phyloP scores from a whole-genome alignment of 2,888 invertebrate species.

The Acrobasis consociella region DNA sequence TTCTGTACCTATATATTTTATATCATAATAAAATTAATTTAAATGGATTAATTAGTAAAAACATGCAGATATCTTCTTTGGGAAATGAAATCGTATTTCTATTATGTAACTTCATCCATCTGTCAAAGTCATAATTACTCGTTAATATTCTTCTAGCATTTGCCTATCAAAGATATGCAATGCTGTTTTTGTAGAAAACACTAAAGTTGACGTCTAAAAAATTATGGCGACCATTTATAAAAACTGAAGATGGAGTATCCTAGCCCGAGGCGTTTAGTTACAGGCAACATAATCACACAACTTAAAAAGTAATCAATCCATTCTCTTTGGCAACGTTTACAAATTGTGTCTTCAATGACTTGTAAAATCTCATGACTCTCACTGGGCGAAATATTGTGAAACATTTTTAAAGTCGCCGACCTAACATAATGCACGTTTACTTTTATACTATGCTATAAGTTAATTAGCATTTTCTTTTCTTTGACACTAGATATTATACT shows the following conservation, averaged over 20 bases:
- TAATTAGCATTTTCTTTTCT: constrained; percentile 31
- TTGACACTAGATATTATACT: not conserved
- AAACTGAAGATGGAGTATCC: constrained; percentile 52
- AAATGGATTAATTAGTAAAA: no score
- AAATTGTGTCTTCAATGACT: constrained; percentile 76
- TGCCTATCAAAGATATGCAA: constrained; percentile 13
- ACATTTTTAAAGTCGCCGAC: constrained; percentile 52
- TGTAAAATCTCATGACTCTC: constrained; percentile 71
- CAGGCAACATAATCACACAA: constrained; percentile 70
- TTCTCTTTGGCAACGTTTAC: constrained; percentile 75
- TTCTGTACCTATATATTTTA: no score
- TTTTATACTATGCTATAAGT: constrained; percentile 49
- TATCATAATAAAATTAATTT: no score
- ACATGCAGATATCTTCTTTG: not conserved
- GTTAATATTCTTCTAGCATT: constrained; percentile 27
- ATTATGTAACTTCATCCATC: not conserved
- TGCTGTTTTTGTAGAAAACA: constrained; percentile 40
- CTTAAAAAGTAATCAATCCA: constrained; percentile 81
- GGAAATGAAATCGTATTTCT: not conserved
- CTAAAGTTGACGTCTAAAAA: constrained; percentile 56
- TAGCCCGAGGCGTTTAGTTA: constrained; percentile 64
- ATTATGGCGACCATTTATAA: constrained; percentile 66
- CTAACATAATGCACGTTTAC: constrained; percentile 48
- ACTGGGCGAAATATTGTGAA: constrained; percentile 65
- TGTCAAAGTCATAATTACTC: constrained; percentile 14